Evolutionary conservation across 2,113 vertebrate species (phyloP).

Genomic region (Seriola dumerili): DNA sequence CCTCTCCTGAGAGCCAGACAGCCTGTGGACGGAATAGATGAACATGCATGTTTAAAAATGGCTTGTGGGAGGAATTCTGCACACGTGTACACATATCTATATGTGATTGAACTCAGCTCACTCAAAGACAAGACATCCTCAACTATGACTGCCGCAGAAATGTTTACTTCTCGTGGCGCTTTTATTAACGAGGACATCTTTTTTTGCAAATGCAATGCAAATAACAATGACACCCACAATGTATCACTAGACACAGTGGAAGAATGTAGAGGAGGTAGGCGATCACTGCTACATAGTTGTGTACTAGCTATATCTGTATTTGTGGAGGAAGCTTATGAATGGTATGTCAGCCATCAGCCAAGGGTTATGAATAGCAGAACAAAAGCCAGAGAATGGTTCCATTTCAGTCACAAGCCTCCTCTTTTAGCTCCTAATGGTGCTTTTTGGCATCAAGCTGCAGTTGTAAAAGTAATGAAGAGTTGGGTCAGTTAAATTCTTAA

Average conservation of each 20-base stretch:
- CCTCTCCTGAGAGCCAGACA: constrained; percentile 63
- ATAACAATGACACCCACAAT: constrained; percentile 58
- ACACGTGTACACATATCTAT: constrained; percentile 19
- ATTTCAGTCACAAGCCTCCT: constrained; percentile 55
- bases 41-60: constrained; percentile 74
- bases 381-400: constrained; percentile 56
- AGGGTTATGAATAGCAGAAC: constrained; percentile 51
- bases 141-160: constrained; percentile 67
- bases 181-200: constrained; percentile 46
- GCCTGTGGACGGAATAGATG: constrained; percentile 61
- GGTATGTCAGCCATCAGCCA: constrained; percentile 50
- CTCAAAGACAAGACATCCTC: constrained; percentile 63
- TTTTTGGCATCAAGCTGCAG: constrained; percentile 31
- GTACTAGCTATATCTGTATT: constrained; percentile 43
- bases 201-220: constrained; percentile 80
- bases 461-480: constrained; percentile 1
- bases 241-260: constrained; percentile 64
- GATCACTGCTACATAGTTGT: constrained; percentile 55
- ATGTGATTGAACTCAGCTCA: constrained; percentile 43
- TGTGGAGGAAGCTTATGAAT: constrained; percentile 56
- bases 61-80: constrained; percentile 74
- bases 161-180: constrained; percentile 56
- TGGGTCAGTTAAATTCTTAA: neutral
- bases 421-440: constrained; percentile 12
- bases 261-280: constrained; percentile 67